These are phyloP conservation scores for Nymphalis polychloros DNA, from an alignment of 2,888 invertebrate species.

Conservation along the genomic window DNA sequence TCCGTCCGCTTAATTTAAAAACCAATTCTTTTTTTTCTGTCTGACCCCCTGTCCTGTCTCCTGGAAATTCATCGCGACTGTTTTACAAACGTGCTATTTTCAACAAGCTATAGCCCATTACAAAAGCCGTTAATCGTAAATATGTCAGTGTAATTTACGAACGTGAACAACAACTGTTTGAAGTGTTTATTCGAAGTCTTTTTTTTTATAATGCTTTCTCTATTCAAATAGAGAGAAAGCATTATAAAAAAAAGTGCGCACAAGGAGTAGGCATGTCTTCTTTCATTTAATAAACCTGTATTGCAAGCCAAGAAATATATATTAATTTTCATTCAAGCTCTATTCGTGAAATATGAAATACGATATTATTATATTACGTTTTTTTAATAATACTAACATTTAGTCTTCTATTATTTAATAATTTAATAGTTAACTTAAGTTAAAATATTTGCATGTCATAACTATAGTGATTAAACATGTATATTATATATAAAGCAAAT, in stretches of 20 bases:
- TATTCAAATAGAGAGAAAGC: neutral
- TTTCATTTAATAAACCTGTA: too few relatives aligned
- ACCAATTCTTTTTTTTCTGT: constrained; percentile 64
- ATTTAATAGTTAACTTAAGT: too few relatives aligned
- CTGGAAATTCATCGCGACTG: constrained; percentile 69
- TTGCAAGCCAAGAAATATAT: too few relatives aligned
- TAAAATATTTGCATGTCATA: too few relatives aligned
- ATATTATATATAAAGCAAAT: too few relatives aligned
- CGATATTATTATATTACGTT: too few relatives aligned
- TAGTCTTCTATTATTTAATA: too few relatives aligned
- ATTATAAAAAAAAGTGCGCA: neutral
- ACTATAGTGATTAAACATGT: too few relatives aligned
- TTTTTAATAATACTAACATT: too few relatives aligned
- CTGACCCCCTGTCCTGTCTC: constrained; percentile 59
- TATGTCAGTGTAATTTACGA: constrained; percentile 30
- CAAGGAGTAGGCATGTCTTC: neutral
- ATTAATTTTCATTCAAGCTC: too few relatives aligned
- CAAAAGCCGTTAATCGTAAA: constrained; percentile 29
- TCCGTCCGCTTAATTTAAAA: constrained; percentile 57
- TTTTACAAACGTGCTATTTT: constrained; percentile 63
- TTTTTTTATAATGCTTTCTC: too few relatives aligned
- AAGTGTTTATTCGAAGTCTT: neutral
- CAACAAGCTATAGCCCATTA: constrained; percentile 50
- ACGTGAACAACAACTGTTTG: constrained; percentile 5
- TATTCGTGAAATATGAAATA: too few relatives aligned